A percentile compares a stretch with the other conserved stretches of the same genome.
Conservation (phyloP, 2,888 invertebrate genomes). For the Harpalus rufipes region DNA sequence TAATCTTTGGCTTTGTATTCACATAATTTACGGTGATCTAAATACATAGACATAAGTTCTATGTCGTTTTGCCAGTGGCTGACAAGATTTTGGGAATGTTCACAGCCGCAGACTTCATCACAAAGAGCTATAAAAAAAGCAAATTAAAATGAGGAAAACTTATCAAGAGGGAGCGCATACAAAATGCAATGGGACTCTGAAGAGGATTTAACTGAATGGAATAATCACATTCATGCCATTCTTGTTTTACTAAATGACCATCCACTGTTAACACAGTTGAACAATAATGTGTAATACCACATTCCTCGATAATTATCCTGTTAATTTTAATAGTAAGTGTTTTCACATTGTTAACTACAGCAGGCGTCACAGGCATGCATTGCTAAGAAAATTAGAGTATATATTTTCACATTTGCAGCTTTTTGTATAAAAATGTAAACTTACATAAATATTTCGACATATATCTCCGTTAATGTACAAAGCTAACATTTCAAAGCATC, state of each 20-base stretch:
- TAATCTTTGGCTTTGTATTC: conserved; percentile 80
- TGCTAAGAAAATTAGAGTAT: conserved; percentile 51
- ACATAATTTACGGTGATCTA: conserved; percentile 79
- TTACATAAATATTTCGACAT: conserved; percentile 82
- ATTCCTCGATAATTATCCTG: conserved; percentile 80
- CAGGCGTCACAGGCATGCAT: conserved; percentile 79
- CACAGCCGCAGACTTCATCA: conserved; percentile 69
- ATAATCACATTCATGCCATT: conserved; percentile 81
- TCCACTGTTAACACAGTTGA: conserved; percentile 79
- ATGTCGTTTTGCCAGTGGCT: conserved; percentile 81
- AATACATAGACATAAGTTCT: conserved; percentile 81
- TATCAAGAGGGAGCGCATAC: background rate
- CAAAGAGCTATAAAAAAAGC: background rate
- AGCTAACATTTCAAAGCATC: conserved; percentile 79
- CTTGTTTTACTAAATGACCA: conserved; percentile 81
- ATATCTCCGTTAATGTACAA: conserved; percentile 81
- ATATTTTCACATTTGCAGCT: conserved; percentile 57
- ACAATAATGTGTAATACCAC: conserved; percentile 79
- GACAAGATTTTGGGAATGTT: conserved; percentile 77
- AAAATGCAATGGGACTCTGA: conserved; percentile 69
- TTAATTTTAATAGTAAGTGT: conserved; percentile 81
- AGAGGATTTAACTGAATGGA: conserved; percentile 81
- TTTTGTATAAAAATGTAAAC: conserved; percentile 69
- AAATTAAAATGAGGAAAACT: background rate
- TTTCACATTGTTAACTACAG: conserved; percentile 78